phyloP scores from a whole-genome alignment of 2,113 vertebrate species.

The Orthonyx spaldingii region DNA sequence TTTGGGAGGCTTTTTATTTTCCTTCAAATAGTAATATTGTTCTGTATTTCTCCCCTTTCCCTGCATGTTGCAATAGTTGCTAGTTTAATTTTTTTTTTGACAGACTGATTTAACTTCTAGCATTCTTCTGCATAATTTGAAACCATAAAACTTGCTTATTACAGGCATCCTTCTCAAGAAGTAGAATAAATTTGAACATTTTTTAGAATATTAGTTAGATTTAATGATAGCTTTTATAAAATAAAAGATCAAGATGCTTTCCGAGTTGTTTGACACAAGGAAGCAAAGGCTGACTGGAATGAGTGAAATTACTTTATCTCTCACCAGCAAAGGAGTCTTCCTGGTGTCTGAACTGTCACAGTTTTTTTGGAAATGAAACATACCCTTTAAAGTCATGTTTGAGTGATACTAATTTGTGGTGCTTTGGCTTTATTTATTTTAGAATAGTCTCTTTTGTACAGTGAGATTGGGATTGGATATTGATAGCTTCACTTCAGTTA shows the following conservation, averaged over 20 bases:
- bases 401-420: background rate
- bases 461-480: background rate
- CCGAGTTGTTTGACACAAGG: accelerated
- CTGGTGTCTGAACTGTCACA: background rate
- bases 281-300: background rate
- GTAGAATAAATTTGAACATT: background rate
- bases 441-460: background rate
- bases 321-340: background rate
- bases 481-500: background rate
- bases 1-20: background rate
- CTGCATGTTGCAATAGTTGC: background rate
- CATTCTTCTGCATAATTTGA: background rate
- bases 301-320: background rate
- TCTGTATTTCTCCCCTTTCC: background rate
- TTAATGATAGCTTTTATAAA: background rate
- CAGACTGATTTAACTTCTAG: background rate
- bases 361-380: background rate
- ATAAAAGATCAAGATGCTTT: background rate
- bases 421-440: background rate
- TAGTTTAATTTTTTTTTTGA: background rate
- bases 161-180: background rate
- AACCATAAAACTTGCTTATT: background rate
- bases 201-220: background rate
- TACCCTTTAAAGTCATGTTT: background rate
- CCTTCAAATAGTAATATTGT: background rate